Percentiles rank a stretch among this genome's conserved stretches.
Evolutionary conservation across 2,888 invertebrate species (phyloP).

Genomic region (Nebria salina): DNA sequence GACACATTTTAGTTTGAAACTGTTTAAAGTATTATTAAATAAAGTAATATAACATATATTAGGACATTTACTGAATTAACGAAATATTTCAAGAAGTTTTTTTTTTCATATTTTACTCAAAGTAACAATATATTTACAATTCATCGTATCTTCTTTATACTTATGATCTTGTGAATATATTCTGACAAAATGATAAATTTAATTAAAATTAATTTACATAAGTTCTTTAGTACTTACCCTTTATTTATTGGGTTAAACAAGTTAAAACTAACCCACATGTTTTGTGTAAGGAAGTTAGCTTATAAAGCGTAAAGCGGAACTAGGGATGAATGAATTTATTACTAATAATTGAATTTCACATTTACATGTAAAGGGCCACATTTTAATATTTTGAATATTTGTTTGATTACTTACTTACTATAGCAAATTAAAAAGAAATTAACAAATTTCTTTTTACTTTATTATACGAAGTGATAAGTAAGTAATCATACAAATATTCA

Average conservation of each 20-base stretch:
- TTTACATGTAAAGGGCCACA: background rate
- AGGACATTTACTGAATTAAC: too few relatives aligned
- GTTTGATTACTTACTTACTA: too few relatives aligned
- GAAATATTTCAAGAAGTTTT: too few relatives aligned
- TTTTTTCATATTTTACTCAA: too few relatives aligned
- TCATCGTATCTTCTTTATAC: background rate
- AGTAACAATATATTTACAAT: background rate
- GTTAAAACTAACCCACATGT: background rate
- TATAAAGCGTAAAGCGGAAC: background rate
- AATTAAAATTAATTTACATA: background rate
- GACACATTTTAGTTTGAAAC: too few relatives aligned
- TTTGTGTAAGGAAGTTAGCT: background rate
- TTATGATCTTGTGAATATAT: background rate
- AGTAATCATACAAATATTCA: too few relatives aligned
- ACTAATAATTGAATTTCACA: background rate
- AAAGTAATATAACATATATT: too few relatives aligned
- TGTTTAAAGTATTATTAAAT: too few relatives aligned
- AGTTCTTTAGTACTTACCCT: background rate
- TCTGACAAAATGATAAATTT: background rate
- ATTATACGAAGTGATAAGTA: too few relatives aligned
- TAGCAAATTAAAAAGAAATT: too few relatives aligned
- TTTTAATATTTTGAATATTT: background rate
- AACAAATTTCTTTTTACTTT: too few relatives aligned
- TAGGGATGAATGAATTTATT: background rate
- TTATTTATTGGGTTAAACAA: background rate